phyloP scores from a whole-genome alignment of 2,888 invertebrate genomes.

The Mimumesa dahlbomi region DNA sequence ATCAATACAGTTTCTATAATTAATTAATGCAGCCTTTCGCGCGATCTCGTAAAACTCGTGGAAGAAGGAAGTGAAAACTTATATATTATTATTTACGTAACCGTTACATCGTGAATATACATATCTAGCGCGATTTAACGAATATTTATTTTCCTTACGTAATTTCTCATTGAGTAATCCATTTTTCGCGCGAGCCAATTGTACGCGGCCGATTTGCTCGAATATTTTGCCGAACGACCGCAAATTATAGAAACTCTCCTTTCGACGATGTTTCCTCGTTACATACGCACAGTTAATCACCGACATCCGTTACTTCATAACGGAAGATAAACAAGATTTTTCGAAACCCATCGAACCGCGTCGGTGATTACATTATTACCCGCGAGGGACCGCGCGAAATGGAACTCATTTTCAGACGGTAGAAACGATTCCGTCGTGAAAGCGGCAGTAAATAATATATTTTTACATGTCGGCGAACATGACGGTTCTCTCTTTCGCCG shows the following conservation, averaged over 20 bases:
- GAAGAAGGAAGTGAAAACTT: constrained; percentile 25
- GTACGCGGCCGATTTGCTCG: not conserved
- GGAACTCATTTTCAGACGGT: no score
- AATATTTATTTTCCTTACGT: constrained; percentile 18
- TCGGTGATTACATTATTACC: no score
- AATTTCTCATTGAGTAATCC: constrained; percentile 10
- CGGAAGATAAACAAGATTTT: no score
- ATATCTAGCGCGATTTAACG: constrained; percentile 8
- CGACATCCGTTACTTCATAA: no score
- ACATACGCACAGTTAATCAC: no score
- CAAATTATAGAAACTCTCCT: no score
- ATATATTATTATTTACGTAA: constrained; percentile 37
- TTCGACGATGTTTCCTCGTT: not conserved
- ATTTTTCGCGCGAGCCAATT: not conserved
- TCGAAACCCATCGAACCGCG: no score
- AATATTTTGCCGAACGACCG: not conserved
- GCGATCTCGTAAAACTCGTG: not conserved
- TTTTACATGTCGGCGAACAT: constrained; percentile 13
- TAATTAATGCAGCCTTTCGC: not conserved
- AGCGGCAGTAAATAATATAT: constrained; percentile 19
- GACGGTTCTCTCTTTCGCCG: constrained; percentile 24
- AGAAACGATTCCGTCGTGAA: constrained; percentile 14
- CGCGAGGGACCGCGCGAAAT: no score
- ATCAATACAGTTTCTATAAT: no score
- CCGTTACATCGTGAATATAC: not conserved